Evolutionary conservation across 2,113 vertebrate genomes (phyloP).

Genomic region (Cavia porcellus): DNA sequence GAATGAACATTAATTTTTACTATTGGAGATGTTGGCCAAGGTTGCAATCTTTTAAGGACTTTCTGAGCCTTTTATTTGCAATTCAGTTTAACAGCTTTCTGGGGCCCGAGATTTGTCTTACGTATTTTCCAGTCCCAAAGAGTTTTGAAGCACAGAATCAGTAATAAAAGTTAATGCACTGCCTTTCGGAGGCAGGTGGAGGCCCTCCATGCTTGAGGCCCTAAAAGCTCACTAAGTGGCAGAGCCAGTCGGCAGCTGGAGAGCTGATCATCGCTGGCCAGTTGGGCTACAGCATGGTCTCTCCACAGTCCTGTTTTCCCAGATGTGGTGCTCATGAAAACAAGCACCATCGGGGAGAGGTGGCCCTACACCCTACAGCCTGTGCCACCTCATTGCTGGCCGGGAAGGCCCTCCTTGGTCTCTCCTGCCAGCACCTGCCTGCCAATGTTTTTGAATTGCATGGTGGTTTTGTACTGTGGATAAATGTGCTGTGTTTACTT

Average conservation of each 20-base stretch:
- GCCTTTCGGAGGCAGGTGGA: slow-evolving; percentile 51
- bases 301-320: slow-evolving; percentile 70
- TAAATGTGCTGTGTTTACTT: slow-evolving; percentile 70
- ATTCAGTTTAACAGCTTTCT: slow-evolving; percentile 74
- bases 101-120: slow-evolving; percentile 57
- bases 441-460: slow-evolving; percentile 67
- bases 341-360: background rate
- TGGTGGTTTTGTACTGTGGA: slow-evolving; percentile 65
- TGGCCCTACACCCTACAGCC: slow-evolving; percentile 17
- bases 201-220: background rate
- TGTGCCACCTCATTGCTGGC: background rate
- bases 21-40: slow-evolving; percentile 2
- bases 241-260: slow-evolving; percentile 20
- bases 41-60: slow-evolving; percentile 58
- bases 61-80: slow-evolving; percentile 64
- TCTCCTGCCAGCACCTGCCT: background rate
- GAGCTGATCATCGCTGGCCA: slow-evolving; percentile 31
- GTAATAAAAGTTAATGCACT: slow-evolving; percentile 72
- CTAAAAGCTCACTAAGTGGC: background rate
- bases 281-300: background rate
- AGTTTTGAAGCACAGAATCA: slow-evolving; percentile 53
- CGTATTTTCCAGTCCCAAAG: slow-evolving; percentile 49
- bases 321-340: slow-evolving; percentile 36
- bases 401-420: background rate
- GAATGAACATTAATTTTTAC: slow-evolving; percentile 60